Evolutionary conservation across 2,797 vertebrate genomes (phyloP).

Genomic region (Dendrocincla tyrannina): DNA sequence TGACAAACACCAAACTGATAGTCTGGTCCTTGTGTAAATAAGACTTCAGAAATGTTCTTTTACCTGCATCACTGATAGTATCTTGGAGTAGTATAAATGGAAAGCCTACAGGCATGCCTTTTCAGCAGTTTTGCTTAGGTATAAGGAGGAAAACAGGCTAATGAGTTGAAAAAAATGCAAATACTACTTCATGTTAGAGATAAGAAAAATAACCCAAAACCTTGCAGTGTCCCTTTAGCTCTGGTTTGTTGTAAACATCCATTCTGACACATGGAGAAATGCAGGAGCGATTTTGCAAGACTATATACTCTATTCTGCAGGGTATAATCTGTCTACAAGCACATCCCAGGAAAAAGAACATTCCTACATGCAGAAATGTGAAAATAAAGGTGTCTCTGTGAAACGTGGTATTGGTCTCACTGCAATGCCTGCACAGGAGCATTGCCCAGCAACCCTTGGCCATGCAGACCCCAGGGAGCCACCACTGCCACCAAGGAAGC

Average conservation of each 20-base stretch:
- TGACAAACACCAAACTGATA: not conserved
- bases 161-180: not conserved
- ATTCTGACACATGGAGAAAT: not conserved
- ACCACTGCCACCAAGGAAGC: not conserved
- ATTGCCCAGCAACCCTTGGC: not conserved
- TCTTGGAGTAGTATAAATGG: not conserved
- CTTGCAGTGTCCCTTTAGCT: not conserved
- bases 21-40: not conserved
- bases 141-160: not conserved
- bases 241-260: not conserved
- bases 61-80: not conserved
- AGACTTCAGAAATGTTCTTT: not conserved
- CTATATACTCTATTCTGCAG: conserved; percentile 1
- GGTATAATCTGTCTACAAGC: not conserved
- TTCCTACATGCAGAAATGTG: not conserved
- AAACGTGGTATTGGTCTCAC: not conserved
- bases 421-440: not conserved
- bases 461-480: accelerated
- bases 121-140: not conserved
- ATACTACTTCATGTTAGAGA: not conserved
- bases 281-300: not conserved
- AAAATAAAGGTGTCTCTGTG: conserved; percentile 51
- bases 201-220: not conserved
- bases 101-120: not conserved
- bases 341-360: not conserved